These are phyloP conservation scores for Trissolcus brochymenae DNA, from an alignment of 2,888 invertebrate species.

Conservation along the genomic window DNA sequence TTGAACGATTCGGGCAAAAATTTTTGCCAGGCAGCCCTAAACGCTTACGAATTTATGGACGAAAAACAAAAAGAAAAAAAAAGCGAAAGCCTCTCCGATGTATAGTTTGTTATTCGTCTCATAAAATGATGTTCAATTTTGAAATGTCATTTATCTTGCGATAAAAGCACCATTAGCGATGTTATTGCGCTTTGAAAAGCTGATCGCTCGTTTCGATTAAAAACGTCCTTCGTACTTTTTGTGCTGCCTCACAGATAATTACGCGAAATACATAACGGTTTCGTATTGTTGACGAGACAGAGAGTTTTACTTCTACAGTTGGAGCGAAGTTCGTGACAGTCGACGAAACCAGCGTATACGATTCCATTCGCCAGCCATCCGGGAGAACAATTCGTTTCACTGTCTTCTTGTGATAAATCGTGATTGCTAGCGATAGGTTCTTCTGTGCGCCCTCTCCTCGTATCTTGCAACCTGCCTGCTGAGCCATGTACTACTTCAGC, in stretches of 20 bases:
- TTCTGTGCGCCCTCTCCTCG: constrained; percentile 54
- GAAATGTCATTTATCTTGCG: too few species aligned
- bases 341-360: constrained; percentile 54
- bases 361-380: constrained; percentile 62
- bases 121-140: too few species aligned
- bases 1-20: constrained; percentile 27
- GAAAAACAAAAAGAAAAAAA: too few species aligned
- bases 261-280: constrained; percentile 34
- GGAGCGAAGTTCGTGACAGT: constrained; percentile 55
- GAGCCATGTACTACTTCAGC: constrained; percentile 50
- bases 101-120: too few species aligned
- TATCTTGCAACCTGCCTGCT: constrained; percentile 55
- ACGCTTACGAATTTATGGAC: background rate
- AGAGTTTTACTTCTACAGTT: constrained; percentile 47
- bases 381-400: constrained; percentile 70
- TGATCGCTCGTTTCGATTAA: too few species aligned
- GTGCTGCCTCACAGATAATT: constrained; percentile 1
- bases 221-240: too few species aligned
- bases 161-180: constrained; percentile 20
- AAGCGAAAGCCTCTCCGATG: too few species aligned
- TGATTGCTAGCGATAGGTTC: constrained; percentile 64
- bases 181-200: constrained; percentile 5
- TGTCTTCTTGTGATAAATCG: constrained; percentile 69
- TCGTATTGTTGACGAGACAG: constrained; percentile 46
- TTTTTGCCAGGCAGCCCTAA: constrained; percentile 5